Evolutionary conservation across 2,797 vertebrate genomes (phyloP).

Genomic region (Sebastes kiyomatsui): DNA sequence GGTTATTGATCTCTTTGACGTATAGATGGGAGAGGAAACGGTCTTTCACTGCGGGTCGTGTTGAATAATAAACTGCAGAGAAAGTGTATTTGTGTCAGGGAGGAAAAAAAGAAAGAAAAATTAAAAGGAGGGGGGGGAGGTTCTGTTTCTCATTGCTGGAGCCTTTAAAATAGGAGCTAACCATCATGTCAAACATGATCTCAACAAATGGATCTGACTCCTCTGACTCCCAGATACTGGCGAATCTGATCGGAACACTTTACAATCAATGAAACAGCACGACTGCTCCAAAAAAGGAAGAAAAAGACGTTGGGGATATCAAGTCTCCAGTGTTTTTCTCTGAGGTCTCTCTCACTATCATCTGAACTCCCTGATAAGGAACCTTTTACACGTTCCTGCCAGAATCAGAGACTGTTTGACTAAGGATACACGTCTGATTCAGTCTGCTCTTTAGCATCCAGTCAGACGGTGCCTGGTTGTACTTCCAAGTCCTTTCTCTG

Average conservation of each 20-base stretch:
- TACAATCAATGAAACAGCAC: constrained; percentile 53
- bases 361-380: constrained; percentile 62
- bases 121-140: background rate
- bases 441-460: constrained; percentile 60
- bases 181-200: constrained; percentile 72
- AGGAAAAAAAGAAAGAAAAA: constrained; percentile 20
- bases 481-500: constrained; percentile 50
- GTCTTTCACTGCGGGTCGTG: constrained; percentile 46
- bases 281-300: constrained; percentile 63
- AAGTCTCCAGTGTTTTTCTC: constrained; percentile 41
- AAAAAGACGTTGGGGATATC: constrained; percentile 43
- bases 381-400: constrained; percentile 58
- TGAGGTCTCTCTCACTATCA: constrained; percentile 46
- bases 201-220: constrained; percentile 64
- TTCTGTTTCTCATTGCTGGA: constrained; percentile 63
- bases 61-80: constrained; percentile 70
- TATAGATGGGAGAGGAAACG: constrained; percentile 67
- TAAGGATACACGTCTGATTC: constrained; percentile 60
- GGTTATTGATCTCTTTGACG: constrained; percentile 76
- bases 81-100: constrained; percentile 57
- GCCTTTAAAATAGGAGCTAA: constrained; percentile 64
- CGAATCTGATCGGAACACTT: constrained; percentile 57
- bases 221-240: constrained; percentile 54
- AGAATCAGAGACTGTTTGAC: constrained; percentile 60
- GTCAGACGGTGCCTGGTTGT: constrained; percentile 50